Base-by-base conservation (phyloP, 2,113 vertebrate genomes). In the Neotoma lepida region DNA sequence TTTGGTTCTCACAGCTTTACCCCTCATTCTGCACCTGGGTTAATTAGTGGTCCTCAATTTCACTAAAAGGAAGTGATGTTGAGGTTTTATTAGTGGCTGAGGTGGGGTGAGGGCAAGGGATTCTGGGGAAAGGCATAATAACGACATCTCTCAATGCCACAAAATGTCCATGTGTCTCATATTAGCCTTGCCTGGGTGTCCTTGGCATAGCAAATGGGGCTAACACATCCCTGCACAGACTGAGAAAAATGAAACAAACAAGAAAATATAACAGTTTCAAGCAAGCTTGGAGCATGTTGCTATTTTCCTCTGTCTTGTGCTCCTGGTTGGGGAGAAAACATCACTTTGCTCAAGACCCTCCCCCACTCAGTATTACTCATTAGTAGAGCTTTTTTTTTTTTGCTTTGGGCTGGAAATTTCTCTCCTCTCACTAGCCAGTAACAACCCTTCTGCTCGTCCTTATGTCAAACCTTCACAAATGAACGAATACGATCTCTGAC, bases 371-470 rank as follows among this genome's bases (percentile, higher is more conserved):
- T 39, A 95, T 97, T 97, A 97, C 98, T 98, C 97, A 81, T 82
- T 97, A 97, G 96, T 95, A 97, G 96, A 97, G 94, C 91, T 94
- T 97, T 98, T 97, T 97, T 95, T 96, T 97, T 92, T 6, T 41
- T 96, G 94, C 95, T 96, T 98, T 98, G 98, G 98, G 98, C 94
- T 95, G 98, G 95, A 98, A 98, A 97, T 96, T 97, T 96, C 88
- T 98, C 98, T 98, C 95, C 97, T 97, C 95, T 98, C 97, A 96
- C 94, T 98, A 98, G 97, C 97, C 97, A 98, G 98, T 98, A 98
- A 98, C 98, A 98, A 91, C 97, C 98, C 98, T 98, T 98, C 98
- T 98, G 98, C 98, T 98, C 97, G 94, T 98, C 98, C 98, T 98
- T 98, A 98, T 98, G 98, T 97, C 98, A 98, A 74, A 97, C 96